Evolutionary conservation across 2,113 vertebrate species (phyloP), one percentile per base, ranked within the genome.

Genomic region (Odontesthes bonariensis): DNA sequence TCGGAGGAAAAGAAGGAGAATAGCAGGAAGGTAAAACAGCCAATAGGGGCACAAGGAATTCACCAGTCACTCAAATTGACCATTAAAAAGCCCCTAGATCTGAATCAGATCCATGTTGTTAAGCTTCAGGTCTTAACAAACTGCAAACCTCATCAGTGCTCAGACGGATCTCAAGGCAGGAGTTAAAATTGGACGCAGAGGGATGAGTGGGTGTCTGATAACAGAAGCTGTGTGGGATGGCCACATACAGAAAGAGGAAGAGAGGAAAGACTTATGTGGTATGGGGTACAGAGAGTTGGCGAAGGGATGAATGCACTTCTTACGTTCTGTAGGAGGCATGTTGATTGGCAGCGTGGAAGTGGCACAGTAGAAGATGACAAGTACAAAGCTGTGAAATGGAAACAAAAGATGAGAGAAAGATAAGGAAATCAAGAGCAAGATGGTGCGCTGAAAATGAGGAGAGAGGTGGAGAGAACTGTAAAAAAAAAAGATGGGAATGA

Each of bases 71-170:
- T 72, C 58, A 72, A 82, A 63, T 86, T n/a, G 6, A 84, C 74
- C 46, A 62, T 31, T 46, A 54, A 73, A 69, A 78, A 79, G 57
- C 64, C 69, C 2, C 66, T 44, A 78, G 76, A 85, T 86, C 74
- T 57, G 71, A 84, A 64, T 63, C 44, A 11, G 63, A 88, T 85
- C 86, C 81, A 80, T 63, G 75, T 88, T 87, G 89, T 90, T 88
- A 90, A 92, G 90, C 58, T 60, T 58, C 61, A 16, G 8, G 85
- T 81, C 86, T 92, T 92, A 93, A 92, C 89, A 90, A 87, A 82
- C 35, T 66, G 66, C 87, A 89, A 88, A 89, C 85, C 83, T 89
- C 82, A 77, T 66, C 82, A 57, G 75, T 71, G 42, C 62, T 70
- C 46, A 14, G 77, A 76, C 69, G 64, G 62, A 62, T 76, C 65